Evolutionary conservation across 2,797 vertebrate genomes (phyloP).

Genomic region (Capromys pilorides): DNA sequence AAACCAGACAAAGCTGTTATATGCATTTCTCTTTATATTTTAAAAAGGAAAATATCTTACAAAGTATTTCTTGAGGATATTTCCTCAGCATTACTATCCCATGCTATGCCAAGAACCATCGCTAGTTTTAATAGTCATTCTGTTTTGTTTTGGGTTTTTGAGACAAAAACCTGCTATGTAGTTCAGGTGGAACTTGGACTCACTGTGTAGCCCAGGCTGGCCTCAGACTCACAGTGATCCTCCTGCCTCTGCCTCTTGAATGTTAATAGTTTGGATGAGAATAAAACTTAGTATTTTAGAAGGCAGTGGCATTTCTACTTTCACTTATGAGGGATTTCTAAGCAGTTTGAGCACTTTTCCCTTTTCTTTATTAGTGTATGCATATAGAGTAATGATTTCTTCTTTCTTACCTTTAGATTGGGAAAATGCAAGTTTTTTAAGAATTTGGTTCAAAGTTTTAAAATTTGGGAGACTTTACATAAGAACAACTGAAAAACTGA

Average conservation of each 20-base stretch:
- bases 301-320: neutral
- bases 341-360: neutral
- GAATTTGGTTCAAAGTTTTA: neutral
- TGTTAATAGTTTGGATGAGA: neutral
- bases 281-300: neutral
- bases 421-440: neutral
- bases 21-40: neutral
- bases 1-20: neutral
- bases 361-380: rapidly evolving
- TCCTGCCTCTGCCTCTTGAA: too few relatives aligned
- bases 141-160: too few relatives aligned
- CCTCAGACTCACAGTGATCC: too few relatives aligned
- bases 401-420: neutral
- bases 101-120: neutral
- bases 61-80: constrained; percentile 2
- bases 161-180: too few relatives aligned
- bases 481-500: neutral
- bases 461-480: neutral
- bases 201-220: too few relatives aligned
- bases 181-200: too few relatives aligned
- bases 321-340: neutral
- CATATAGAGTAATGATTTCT: neutral
- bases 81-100: neutral
- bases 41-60: constrained; percentile 23
- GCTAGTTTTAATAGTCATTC: neutral